Base-by-base conservation (phyloP, 2,797 vertebrate genomes). In the Tadarida brasiliensis region DNA sequence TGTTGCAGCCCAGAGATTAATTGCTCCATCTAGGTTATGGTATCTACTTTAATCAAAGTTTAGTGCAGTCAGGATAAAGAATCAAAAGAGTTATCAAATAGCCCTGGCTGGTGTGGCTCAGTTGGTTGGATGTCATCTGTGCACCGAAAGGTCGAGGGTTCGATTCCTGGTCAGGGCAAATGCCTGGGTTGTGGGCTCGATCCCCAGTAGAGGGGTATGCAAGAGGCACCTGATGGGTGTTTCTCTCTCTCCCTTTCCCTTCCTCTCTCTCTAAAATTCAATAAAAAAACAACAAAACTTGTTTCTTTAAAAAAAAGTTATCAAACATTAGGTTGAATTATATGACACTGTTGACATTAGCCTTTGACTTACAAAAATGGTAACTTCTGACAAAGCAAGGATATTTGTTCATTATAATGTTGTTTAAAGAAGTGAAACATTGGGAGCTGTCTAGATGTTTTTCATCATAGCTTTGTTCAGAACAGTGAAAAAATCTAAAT, bases 11-110 rank as follows among this genome's bases (percentile, higher is more conserved):
- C 85, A 89, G 65, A 92, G 70, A 83, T 51, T 80, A 73, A 54
- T 59, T 74, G 84, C n/a, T 80, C 49, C 71, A 77, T 56, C 30
- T 71, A 87, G 47, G 63, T 73, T 84, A 81, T 56, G 51, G 14
- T 47, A 68, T 68, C 10, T 80, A 47, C 80, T 92, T 92, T 33
- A 73, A 89, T 86, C 28, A 35, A 84, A 94, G 33, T 73, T 76
- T 87, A 80, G 44, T 51, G n/a, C 80, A 17, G 20, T 59, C 65
- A 74, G 44, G 67, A 78, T 44, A 94, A 95, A 93, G 67, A 85
- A 76, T 47, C 35, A 76, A 65, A 83, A 63, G 54, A 71, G 49
- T 65, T 59, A 78, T 63, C 9, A 84, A 77, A 78, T 84, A n/a
- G 39, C 39, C 39, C 39, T 44, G 39, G 39, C 39, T 44, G 39